Evolutionary conservation across 1,140 invertebrate species (phyloP).

Genomic region (Papilio machaon): DNA sequence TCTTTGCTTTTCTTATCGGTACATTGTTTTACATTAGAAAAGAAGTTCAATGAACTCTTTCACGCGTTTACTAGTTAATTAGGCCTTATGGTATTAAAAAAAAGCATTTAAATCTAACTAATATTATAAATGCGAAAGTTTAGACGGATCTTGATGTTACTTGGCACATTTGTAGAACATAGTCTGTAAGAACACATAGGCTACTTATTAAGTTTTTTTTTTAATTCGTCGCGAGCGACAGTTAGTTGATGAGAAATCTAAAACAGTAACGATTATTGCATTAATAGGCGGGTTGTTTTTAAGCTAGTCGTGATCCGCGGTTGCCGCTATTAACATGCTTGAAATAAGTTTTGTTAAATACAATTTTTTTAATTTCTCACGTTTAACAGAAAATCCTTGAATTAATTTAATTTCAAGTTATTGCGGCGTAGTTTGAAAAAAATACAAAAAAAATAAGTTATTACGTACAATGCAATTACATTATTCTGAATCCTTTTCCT

Average conservation of each 20-base stretch:
- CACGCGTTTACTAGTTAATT: not conserved
- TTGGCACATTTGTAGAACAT: no score
- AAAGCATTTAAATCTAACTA: not conserved
- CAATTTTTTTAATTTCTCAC: not conserved
- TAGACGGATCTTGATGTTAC: no score
- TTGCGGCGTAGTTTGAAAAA: not conserved
- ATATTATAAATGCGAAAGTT: no score
- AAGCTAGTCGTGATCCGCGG: no score
- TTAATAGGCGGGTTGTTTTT: no score
- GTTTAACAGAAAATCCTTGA: conserved; percentile 4
- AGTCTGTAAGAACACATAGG: no score
- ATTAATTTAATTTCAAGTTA: not conserved
- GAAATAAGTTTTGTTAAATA: not conserved
- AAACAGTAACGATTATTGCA: no score
- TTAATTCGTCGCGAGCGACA: no score
- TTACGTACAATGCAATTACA: not conserved
- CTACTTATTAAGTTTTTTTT: no score
- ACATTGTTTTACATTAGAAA: conserved; percentile 18
- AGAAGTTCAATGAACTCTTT: conserved; percentile 1
- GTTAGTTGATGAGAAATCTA: no score
- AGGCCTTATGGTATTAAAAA: not conserved
- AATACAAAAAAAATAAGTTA: not conserved
- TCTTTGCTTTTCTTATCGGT: conserved; percentile 6
- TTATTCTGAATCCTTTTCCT: not conserved
- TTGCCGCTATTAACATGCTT: no score